Evolutionary conservation across 92 coral and sea anemone genomes (phyloP).

Genomic region (Porites lobata): DNA sequence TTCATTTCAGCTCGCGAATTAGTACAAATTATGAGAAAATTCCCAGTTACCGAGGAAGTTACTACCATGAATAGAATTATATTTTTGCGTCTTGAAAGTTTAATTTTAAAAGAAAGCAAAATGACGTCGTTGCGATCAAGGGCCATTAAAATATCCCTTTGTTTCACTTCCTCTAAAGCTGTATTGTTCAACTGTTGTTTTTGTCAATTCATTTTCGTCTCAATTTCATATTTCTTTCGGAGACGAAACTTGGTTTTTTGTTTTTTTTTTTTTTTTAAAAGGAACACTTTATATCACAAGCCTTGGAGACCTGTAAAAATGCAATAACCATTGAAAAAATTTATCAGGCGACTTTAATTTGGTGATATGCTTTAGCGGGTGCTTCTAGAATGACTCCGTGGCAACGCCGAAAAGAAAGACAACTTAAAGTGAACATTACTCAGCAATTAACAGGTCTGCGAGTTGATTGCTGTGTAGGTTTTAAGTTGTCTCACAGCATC

Average conservation of each 20-base stretch:
- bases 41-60: not conserved
- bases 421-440: slow-evolving; percentile 44
- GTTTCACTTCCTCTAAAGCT: slow-evolving; percentile 6
- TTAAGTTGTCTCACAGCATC: slow-evolving; percentile 40
- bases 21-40: not conserved
- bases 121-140: slow-evolving; percentile 17
- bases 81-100: not conserved
- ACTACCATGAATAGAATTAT: not conserved
- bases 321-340: not conserved
- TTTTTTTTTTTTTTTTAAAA: not conserved
- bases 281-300: not conserved
- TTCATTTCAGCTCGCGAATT: slow-evolving; percentile 1
- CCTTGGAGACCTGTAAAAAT: not conserved
- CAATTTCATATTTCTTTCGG: not conserved
- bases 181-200: slow-evolving; percentile 36
- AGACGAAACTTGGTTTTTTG: not conserved
- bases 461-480: slow-evolving; percentile 44
- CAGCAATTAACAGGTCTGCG: slow-evolving; percentile 46
- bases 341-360: not conserved
- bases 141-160: slow-evolving; percentile 43
- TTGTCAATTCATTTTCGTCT: slow-evolving; percentile 4
- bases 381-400: slow-evolving; percentile 7
- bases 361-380: not conserved
- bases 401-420: slow-evolving; percentile 18
- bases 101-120: slow-evolving; percentile 4